Evolutionary conservation across 1,140 invertebrate genomes (phyloP).

Genomic region (Drosophila arizonae): DNA sequence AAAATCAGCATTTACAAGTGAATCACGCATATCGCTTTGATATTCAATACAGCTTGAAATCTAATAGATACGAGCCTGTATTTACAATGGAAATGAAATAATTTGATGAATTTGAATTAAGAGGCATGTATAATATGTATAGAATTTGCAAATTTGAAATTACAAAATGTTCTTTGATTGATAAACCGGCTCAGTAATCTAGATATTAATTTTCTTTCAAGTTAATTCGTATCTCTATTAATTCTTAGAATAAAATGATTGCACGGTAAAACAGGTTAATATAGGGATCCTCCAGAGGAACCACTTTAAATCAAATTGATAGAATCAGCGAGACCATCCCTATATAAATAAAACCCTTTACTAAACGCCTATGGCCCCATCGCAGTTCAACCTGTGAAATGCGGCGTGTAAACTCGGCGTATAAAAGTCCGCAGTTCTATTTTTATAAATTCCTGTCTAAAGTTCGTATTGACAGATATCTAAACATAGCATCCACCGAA

Average conservation of each 20-base stretch:
- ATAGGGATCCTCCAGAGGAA: no score
- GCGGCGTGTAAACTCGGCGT: background rate
- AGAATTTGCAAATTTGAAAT: background rate
- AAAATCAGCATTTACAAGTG: slow-evolving; percentile 17
- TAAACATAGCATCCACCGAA: slow-evolving; percentile 34
- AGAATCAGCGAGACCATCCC: no score
- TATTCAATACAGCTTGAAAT: background rate
- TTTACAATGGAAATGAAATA: slow-evolving; percentile 8
- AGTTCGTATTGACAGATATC: slow-evolving; percentile 26
- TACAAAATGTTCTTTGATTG: background rate
- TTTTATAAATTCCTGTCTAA: slow-evolving; percentile 19
- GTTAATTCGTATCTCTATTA: no score
- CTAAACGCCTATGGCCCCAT: background rate
- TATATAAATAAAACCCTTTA: background rate
- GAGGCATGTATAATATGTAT: background rate
- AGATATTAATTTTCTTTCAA: no score
- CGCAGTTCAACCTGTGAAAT: background rate
- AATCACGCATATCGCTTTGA: slow-evolving; percentile 21
- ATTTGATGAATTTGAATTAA: background rate
- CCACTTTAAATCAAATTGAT: no score
- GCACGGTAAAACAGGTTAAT: no score
- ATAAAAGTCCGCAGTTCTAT: slow-evolving; percentile 7
- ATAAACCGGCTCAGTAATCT: no score
- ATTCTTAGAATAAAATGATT: no score
- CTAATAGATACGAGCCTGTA: slow-evolving; percentile 10